These are phyloP conservation scores for Lampropteryx suffumata DNA, from an alignment of 2,888 invertebrate species.

Conservation along the genomic window DNA sequence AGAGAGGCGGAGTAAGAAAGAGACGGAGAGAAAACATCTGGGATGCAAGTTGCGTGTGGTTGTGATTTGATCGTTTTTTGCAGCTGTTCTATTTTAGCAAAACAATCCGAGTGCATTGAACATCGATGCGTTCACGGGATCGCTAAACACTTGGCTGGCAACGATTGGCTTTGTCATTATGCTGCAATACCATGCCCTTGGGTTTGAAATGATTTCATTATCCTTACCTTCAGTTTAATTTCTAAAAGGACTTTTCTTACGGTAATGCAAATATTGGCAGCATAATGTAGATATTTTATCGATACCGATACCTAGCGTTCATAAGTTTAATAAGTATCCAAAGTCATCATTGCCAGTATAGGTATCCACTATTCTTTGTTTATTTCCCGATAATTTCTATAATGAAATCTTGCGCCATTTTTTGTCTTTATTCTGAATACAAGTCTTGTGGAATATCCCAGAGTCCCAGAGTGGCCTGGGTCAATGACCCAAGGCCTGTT, in stretches of 20 bases:
- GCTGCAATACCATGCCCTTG: conserved; percentile 10
- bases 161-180: conserved; percentile 6
- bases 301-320: too few relatives aligned
- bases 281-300: too few relatives aligned
- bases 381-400: too few relatives aligned
- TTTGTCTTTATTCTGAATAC: conserved; percentile 8
- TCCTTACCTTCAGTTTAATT: too few relatives aligned
- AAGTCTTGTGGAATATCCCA: not conserved
- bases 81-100: conserved; percentile 34
- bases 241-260: too few relatives aligned
- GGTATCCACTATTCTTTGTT: too few relatives aligned
- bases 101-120: conserved; percentile 22
- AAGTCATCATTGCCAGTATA: too few relatives aligned
- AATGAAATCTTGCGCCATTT: too few relatives aligned
- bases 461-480: conserved; percentile 3
- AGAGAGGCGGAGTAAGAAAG: conserved; percentile 40
- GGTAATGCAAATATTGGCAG: too few relatives aligned
- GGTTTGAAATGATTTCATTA: not conserved
- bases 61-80: conserved; percentile 46
- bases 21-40: conserved; percentile 60
- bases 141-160: conserved; percentile 7
- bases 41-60: conserved; percentile 38
- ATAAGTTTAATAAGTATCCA: too few relatives aligned
- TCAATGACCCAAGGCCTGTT: conserved; percentile 15
- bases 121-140: conserved; percentile 16